Evolutionary conservation across 1,140 invertebrate species (phyloP).

Genomic region (Magallana ariakensis): DNA sequence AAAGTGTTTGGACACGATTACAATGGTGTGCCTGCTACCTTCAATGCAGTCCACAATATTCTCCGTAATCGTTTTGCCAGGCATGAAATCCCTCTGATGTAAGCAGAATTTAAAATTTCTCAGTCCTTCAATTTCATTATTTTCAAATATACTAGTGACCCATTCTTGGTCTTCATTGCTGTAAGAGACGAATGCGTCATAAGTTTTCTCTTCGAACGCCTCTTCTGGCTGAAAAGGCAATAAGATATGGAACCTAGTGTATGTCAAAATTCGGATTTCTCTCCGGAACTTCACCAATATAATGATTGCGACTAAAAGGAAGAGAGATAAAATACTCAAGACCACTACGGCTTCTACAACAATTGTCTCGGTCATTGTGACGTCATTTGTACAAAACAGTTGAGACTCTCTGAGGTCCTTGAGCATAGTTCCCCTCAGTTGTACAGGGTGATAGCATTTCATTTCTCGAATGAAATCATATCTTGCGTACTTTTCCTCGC

Average conservation of each 20-base stretch:
- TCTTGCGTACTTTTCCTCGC: constrained; percentile 42
- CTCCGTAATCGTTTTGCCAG: constrained; percentile 84
- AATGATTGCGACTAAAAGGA: constrained; percentile 59
- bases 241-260: constrained; percentile 70
- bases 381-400: constrained; percentile 46
- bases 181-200: constrained; percentile 69
- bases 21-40: constrained; percentile 92
- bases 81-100: constrained; percentile 74
- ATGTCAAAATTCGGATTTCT: constrained; percentile 71
- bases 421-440: constrained; percentile 50
- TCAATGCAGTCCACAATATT: constrained; percentile 95
- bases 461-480: constrained; percentile 61
- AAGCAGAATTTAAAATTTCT: constrained; percentile 69
- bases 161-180: constrained; percentile 64
- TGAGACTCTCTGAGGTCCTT: constrained; percentile 41
- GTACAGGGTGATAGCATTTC: constrained; percentile 53
- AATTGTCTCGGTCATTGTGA: constrained; percentile 14
- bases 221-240: constrained; percentile 66
- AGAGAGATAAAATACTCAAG: constrained; percentile 56
- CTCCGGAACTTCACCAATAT: constrained; percentile 61
- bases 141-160: constrained; percentile 60
- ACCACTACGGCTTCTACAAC: constrained; percentile 53
- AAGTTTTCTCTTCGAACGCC: constrained; percentile 60
- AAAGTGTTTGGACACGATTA: constrained; percentile 95
- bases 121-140: constrained; percentile 10